Evolutionary conservation across 2,797 vertebrate species (phyloP).

Genomic region (Limnodromus scolopaceus): DNA sequence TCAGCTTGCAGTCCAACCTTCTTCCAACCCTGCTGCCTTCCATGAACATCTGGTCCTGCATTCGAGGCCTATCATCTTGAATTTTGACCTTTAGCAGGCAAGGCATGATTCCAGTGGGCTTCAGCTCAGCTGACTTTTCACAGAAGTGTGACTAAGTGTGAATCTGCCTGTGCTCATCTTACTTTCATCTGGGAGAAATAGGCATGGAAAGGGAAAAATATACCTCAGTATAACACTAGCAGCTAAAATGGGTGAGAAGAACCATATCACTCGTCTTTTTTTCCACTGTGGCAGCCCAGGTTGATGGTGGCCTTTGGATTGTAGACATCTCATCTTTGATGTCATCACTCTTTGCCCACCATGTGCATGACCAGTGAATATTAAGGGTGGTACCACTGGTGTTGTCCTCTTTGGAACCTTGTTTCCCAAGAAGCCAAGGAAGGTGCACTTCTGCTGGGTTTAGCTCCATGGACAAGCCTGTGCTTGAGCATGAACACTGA

Average conservation of each 20-base stretch:
- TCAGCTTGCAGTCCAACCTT: background rate
- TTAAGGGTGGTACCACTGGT: background rate
- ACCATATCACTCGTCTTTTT: background rate
- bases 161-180: background rate
- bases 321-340: background rate
- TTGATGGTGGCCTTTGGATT: background rate
- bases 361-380: background rate
- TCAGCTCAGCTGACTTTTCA: background rate
- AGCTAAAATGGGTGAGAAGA: background rate
- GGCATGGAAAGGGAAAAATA: background rate
- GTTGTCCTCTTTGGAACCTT: background rate
- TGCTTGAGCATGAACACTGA: accelerated
- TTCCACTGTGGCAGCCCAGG: background rate
- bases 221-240: background rate
- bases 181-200: background rate
- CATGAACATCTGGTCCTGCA: background rate
- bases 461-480: background rate
- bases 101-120: background rate
- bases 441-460: background rate
- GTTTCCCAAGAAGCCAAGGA: background rate
- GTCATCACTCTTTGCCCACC: background rate
- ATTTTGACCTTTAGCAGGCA: background rate
- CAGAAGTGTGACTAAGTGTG: accelerated
- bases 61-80: background rate
- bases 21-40: background rate